A percentile compares a stretch with the other conserved stretches of the same genome.
phyloP scores from a whole-genome alignment of 2,113 vertebrate species.

The Hippotragus niger region DNA sequence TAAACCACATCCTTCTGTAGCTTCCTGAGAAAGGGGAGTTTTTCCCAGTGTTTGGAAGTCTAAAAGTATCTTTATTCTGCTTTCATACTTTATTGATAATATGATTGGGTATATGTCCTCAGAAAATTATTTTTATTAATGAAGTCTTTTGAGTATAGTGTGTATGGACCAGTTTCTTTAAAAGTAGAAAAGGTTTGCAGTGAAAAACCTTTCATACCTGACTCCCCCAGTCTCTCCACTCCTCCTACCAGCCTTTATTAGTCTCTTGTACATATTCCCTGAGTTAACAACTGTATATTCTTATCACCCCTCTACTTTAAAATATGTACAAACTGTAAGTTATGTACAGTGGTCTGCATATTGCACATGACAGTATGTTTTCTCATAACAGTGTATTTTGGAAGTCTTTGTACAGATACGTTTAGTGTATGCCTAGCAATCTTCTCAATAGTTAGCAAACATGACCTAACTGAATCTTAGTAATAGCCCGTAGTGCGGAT shows the following conservation, averaged over 20 bases:
- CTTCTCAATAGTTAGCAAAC: not conserved
- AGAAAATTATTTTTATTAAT: not conserved
- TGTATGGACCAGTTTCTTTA: not conserved
- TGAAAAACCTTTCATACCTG: not conserved
- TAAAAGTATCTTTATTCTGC: not conserved
- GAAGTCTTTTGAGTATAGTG: not conserved
- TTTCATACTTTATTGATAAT: not conserved
- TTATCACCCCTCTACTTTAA: not conserved
- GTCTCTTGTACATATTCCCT: not conserved
- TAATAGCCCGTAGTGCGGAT: not conserved
- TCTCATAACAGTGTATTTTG: not conserved
- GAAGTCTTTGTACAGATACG: not conserved
- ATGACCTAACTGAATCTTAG: not conserved
- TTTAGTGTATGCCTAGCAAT: not conserved
- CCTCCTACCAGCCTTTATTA: not conserved
- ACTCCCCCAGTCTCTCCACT: not conserved
- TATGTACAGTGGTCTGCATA: not conserved
- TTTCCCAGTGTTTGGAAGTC: not conserved
- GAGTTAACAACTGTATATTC: not conserved
- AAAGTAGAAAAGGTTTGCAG: not conserved
- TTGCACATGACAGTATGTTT: not conserved
- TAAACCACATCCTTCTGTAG: not conserved
- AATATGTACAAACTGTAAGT: not conserved
- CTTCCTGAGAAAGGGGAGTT: not conserved
- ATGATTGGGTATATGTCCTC: not conserved